Percentiles rank a stretch among this genome's conserved stretches.
Evolutionary conservation across 2,888 invertebrate genomes (phyloP).

Genomic region (Onthophagus sagittarius): DNA sequence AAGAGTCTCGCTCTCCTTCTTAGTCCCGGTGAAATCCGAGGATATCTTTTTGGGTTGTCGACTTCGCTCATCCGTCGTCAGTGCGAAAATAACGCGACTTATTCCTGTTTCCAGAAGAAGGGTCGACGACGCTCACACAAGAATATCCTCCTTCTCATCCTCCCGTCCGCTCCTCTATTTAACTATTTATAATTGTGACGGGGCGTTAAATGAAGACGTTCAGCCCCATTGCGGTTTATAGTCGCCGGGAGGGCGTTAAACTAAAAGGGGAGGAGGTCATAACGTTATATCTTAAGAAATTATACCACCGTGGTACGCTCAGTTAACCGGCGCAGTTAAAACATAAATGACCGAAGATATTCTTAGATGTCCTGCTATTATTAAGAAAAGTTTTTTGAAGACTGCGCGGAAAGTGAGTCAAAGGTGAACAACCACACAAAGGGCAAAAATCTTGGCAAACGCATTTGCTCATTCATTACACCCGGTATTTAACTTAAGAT

Average conservation of each 20-base stretch:
- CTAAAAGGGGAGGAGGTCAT: not conserved
- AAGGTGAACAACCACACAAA: not conserved
- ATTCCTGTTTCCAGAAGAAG: not conserved
- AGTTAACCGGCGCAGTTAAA: not conserved
- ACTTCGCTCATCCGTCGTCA: conserved; percentile 1
- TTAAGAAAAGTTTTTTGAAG: not conserved
- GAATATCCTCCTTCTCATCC: not conserved
- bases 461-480: not conserved
- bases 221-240: conserved; percentile 8
- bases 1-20: conserved; percentile 1
- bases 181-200: conserved; percentile 3
- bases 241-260: not conserved
- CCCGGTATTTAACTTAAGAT: not conserved
- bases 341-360: not conserved
- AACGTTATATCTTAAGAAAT: not conserved
- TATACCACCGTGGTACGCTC: not conserved
- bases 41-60: conserved; percentile 1
- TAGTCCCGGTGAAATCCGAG: conserved; percentile 6
- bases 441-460: not conserved
- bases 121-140: not conserved
- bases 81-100: not conserved
- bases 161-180: not conserved
- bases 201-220: conserved; percentile 12
- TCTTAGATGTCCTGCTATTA: not conserved
- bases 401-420: not conserved